phyloP scores from a whole-genome alignment of 2,797 vertebrate genomes.

The Gobio occitaniae region DNA sequence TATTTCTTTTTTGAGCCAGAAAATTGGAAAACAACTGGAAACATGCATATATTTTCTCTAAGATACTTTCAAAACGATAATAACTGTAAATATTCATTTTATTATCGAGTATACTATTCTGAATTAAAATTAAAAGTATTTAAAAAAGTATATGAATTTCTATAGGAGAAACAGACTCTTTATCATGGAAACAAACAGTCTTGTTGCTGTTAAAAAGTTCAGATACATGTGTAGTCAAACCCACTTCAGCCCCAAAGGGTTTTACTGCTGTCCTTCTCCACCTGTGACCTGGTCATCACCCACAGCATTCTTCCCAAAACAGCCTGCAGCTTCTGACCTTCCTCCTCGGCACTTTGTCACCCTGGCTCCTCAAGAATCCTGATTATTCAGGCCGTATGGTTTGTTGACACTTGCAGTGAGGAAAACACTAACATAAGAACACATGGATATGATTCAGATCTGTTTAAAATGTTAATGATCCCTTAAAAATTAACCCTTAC shows the following conservation, averaged over 20 bases:
- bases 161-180: neutral
- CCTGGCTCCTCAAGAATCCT: neutral
- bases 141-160: neutral
- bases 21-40: neutral
- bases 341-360: slow-evolving; percentile 18
- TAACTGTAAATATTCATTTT: neutral
- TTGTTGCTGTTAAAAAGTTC: neutral
- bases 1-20: neutral
- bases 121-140: neutral
- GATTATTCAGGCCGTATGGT: slow-evolving; percentile 2
- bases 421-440: neutral
- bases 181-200: neutral
- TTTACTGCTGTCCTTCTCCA: slow-evolving; percentile 3
- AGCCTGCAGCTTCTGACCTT: slow-evolving; percentile 31
- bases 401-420: neutral
- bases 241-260: neutral
- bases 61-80: neutral
- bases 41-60: neutral
- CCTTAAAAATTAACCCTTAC: neutral
- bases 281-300: slow-evolving; percentile 34
- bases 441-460: neutral
- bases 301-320: slow-evolving; percentile 33
- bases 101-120: neutral
- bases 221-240: neutral
- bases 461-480: neutral